Percentiles rank a stretch among this genome's conserved stretches.
Conservation (phyloP, 2,113 vertebrate species). For the Petroica traversi region DNA sequence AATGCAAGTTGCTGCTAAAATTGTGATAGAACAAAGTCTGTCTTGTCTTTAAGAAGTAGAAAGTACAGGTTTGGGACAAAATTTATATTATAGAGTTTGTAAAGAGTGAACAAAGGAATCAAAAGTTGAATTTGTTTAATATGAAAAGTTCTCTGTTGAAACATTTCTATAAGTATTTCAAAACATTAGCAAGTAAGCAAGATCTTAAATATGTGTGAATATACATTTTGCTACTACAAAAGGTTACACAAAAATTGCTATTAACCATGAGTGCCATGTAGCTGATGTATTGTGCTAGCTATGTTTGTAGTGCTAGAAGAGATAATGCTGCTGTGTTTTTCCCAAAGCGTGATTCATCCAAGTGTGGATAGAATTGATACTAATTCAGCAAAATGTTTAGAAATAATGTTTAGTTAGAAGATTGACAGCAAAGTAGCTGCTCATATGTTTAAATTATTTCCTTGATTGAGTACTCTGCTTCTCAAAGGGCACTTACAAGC, state of each 20-base stretch:
- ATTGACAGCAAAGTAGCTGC: background rate
- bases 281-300: background rate
- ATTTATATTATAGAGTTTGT: background rate
- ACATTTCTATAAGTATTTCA: background rate
- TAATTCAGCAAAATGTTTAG: background rate
- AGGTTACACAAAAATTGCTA: background rate
- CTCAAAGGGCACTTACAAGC: background rate
- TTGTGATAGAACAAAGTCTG: background rate
- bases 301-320: background rate
- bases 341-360: background rate
- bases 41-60: constrained; percentile 6
- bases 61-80: background rate
- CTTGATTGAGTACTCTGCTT: background rate
- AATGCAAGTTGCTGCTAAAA: background rate
- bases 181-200: background rate
- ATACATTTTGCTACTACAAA: background rate
- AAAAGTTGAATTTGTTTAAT: background rate
- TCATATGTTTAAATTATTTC: background rate
- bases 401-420: background rate
- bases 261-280: background rate
- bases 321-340: background rate
- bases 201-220: background rate
- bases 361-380: background rate
- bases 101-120: background rate
- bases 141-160: background rate